Base-by-base conservation (phyloP, 2,113 vertebrate species). In the Malurus alboscapulatus region DNA sequence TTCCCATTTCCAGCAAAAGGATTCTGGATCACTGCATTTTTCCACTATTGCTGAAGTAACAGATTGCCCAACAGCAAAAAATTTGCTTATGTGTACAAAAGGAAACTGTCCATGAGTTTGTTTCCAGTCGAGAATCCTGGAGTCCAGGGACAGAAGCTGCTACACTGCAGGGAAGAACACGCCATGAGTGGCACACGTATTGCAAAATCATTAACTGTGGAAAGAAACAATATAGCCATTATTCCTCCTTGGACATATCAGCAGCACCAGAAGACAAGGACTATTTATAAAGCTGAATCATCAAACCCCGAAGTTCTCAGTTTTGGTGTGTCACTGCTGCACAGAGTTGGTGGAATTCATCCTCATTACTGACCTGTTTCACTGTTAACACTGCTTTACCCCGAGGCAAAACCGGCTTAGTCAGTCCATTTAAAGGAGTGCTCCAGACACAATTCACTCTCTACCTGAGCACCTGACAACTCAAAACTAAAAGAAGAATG, bases 41-140 rank as follows among this genome's bases (percentile, higher is more conserved):
- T 87, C 77, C 62, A 67, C 75, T 68, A 22, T n/a, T 59, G 44
- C 0, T 79, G 40, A 94, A 96, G 79, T 61, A 92, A 91, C n/a
- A 88, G 62, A 87, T 87, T 94, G 61, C 68, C 81, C 81, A 88
- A 74, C 0, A 88, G 69, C 84, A 89, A 90, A 95, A 90, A 55
- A 66, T 53, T 78, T 74, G 81, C 74, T 94, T 84, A 62, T 53
- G 53, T 53, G 48, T 63, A 87, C 47, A 72, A 66, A 91, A 95
- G 29, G 58, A 75, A 95, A 92, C 14, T 27, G 38, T 16, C 77
- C 73, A 26, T 17, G 38, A 81, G 38, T 62, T 73, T 54, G 53
- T 50, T 80, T 78, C 44, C 29, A 54, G 32, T 24, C 71, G 55
- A 54, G 73, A 93, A 87, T 51, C 22, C 55, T 63, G 26, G 27